These are phyloP conservation scores for Aplochiton taeniatus DNA, from an alignment of 2,797 vertebrate species.

Conservation along the genomic window DNA sequence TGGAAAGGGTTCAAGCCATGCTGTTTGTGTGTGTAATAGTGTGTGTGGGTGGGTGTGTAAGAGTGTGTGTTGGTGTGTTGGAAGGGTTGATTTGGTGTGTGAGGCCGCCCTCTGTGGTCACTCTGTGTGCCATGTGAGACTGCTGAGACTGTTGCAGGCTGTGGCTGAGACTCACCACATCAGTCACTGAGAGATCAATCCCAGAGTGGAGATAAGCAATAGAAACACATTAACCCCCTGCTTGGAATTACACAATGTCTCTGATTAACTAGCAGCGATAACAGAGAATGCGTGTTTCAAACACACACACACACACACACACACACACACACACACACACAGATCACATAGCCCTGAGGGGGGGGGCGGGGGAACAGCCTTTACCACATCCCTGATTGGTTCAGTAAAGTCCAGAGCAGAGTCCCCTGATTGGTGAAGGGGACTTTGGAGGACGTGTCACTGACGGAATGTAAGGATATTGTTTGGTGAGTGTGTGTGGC, in stretches of 20 bases:
- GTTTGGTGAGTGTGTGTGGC: slow-evolving; percentile 3
- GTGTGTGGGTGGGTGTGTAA: not conserved
- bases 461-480: slow-evolving; percentile 7
- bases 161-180: too few species aligned
- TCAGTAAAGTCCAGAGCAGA: slow-evolving; percentile 14
- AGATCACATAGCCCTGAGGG: slow-evolving; percentile 28
- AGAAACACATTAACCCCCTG: too few species aligned
- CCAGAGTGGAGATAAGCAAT: slow-evolving; percentile 3
- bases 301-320: slow-evolving; percentile 2
- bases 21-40: not conserved
- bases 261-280: slow-evolving; percentile 1
- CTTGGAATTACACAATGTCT: too few species aligned
- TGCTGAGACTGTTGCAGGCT: too few species aligned
- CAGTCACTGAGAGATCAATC: slow-evolving; percentile 1
- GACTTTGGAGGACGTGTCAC: slow-evolving; percentile 35
- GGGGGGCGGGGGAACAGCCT: slow-evolving; percentile 20
- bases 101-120: too few species aligned
- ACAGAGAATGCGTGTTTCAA: slow-evolving; percentile 17
- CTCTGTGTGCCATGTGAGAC: too few species aligned
- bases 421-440: slow-evolving; percentile 46
- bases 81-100: not conserved
- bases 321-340: slow-evolving; percentile 10
- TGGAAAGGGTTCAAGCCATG: not conserved
- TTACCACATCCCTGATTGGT: slow-evolving; percentile 21
- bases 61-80: slow-evolving; percentile 1